These are phyloP conservation scores for Formica exsecta DNA, from an alignment of 1,140 invertebrate genomes.

Conservation along the genomic window DNA sequence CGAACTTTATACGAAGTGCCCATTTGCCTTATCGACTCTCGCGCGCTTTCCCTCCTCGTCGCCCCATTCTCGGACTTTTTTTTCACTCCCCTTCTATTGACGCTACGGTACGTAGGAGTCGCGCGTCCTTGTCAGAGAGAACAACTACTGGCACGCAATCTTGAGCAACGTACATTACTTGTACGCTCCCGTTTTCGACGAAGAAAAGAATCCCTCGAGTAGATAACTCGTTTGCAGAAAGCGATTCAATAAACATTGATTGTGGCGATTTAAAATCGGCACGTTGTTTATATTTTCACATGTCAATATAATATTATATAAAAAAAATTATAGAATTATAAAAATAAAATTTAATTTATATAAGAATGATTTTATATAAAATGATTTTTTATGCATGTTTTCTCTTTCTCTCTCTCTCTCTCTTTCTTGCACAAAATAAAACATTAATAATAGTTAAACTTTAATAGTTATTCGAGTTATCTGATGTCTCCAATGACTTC, in stretches of 20 bases:
- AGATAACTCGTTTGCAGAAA: constrained; percentile 60
- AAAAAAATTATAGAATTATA: background rate
- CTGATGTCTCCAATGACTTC: constrained; percentile 31
- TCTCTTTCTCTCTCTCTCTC: too few relatives aligned
- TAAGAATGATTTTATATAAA: background rate
- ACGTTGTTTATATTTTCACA: background rate
- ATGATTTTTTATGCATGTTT: too few relatives aligned
- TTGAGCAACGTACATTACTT: constrained; percentile 71
- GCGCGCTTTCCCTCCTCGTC: background rate
- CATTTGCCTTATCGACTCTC: constrained; percentile 82
- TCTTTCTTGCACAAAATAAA: background rate
- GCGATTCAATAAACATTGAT: constrained; percentile 52
- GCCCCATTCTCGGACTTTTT: constrained; percentile 26
- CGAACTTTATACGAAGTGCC: constrained; percentile 78
- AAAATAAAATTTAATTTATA: constrained; percentile 1
- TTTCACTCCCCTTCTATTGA: constrained; percentile 12
- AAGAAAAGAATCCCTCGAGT: constrained; percentile 44
- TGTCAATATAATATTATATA: background rate
- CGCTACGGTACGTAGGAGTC: constrained; percentile 28
- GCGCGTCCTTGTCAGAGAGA: constrained; percentile 78
- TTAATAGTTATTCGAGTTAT: constrained; percentile 40
- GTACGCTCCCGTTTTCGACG: constrained; percentile 73
- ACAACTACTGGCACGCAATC: constrained; percentile 80
- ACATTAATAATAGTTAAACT: background rate
- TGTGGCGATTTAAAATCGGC: background rate